phyloP scores from a whole-genome alignment of 2,113 vertebrate species.

The Cyphomyrus plagiostoma region DNA sequence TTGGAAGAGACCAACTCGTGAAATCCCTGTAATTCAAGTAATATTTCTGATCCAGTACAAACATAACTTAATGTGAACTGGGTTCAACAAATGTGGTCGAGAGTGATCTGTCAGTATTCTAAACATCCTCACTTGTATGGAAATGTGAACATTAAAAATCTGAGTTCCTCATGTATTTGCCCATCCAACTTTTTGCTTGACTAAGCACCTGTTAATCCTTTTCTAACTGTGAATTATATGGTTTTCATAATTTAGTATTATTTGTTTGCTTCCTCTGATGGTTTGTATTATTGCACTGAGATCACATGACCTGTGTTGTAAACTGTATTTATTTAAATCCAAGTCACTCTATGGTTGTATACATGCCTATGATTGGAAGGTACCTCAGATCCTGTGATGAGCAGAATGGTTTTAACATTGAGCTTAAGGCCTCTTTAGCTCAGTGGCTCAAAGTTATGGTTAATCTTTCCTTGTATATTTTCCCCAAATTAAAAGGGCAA shows the following conservation, averaged over 20 bases:
- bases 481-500: background rate
- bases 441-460: background rate
- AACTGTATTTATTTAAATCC: slow-evolving; percentile 21
- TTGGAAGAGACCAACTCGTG: slow-evolving; percentile 1
- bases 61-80: background rate
- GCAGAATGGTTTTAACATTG: background rate
- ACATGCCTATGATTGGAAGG: background rate
- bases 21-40: slow-evolving; percentile 4
- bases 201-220: background rate
- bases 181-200: background rate
- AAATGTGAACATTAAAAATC: slow-evolving; percentile 9
- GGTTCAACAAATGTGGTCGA: background rate
- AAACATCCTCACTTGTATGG: background rate
- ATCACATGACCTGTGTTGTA: slow-evolving; percentile 38
- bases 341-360: background rate
- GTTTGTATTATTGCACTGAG: slow-evolving; percentile 34
- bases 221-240: slow-evolving; percentile 21
- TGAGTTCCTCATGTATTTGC: background rate
- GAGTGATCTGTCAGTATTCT: background rate
- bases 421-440: background rate
- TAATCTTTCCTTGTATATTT: background rate
- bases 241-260: slow-evolving; percentile 2
- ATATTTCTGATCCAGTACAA: background rate
- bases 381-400: background rate
- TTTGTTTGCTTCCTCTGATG: background rate